These are phyloP conservation scores for Mesocricetus auratus DNA, from an alignment of 2,113 vertebrate genomes.

Conservation along the genomic window DNA sequence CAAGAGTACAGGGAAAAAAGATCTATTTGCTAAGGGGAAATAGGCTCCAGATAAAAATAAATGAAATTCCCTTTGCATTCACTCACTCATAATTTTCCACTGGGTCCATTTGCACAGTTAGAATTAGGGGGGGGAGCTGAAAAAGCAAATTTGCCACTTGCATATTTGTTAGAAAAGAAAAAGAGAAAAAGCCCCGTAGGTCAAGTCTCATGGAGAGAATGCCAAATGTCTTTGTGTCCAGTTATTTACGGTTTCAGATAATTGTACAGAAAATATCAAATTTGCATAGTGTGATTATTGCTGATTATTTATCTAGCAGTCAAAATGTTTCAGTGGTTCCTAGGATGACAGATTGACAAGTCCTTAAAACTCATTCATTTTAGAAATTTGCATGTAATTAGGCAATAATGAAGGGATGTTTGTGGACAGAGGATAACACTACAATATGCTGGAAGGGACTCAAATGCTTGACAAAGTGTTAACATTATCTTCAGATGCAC, in stretches of 20 bases:
- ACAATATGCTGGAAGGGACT: conserved; percentile 92
- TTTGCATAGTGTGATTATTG: conserved; percentile 99
- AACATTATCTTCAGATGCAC: conserved; percentile 90
- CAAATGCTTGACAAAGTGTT: conserved; percentile 92
- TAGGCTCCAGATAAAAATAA: conserved; percentile 77
- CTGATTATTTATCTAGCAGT: conserved; percentile 99
- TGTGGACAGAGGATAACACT: conserved; percentile 96
- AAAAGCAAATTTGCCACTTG: conserved; percentile 84
- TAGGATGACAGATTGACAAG: conserved; percentile 99
- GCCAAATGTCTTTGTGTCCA: conserved; percentile 98
- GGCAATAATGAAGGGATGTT: conserved; percentile 97
- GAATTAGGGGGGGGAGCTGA: conserved; percentile 62
- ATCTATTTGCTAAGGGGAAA: conserved; percentile 71
- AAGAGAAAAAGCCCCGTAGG: conserved; percentile 88
- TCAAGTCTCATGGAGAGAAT: conserved; percentile 92
- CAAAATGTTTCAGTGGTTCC: conserved; percentile 98
- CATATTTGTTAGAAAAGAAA: conserved; percentile 84
- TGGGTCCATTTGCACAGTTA: conserved; percentile 83
- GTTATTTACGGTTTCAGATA: conserved; percentile 98
- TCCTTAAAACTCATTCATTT: conserved; percentile 99
- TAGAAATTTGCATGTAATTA: conserved; percentile 99
- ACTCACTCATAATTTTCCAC: conserved; percentile 78
- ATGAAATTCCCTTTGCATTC: conserved; percentile 81
- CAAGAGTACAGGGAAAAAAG: conserved; percentile 69
- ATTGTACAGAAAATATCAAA: conserved; percentile 99